phyloP scores from a whole-genome alignment of 2,888 invertebrate species.

The Meandrusa payeni region DNA sequence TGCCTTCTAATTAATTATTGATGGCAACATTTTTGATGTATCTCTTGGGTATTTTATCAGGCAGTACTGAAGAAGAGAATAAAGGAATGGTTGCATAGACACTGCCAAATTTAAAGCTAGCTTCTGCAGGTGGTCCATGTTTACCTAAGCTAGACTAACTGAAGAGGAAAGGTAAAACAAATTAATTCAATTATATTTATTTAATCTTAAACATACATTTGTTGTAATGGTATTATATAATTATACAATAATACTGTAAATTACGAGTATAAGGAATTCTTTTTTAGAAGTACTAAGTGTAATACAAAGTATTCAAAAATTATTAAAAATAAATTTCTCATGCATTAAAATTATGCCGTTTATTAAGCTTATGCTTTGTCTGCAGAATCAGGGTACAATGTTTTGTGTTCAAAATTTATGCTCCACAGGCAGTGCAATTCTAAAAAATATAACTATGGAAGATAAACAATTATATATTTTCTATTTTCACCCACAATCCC shows the following conservation, averaged over 20 bases:
- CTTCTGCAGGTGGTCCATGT: slow-evolving; percentile 82
- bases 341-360: no score
- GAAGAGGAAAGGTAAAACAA: slow-evolving; percentile 58
- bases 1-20: no score
- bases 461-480: slow-evolving; percentile 35
- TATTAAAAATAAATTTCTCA: no score
- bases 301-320: neutral
- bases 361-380: neutral
- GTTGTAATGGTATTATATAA: neutral
- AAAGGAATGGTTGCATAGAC: slow-evolving; percentile 91
- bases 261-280: no score
- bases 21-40: no score
- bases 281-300: no score
- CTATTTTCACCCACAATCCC: slow-evolving; percentile 32
- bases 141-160: slow-evolving; percentile 74
- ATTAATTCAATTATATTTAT: neutral
- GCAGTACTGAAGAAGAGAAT: slow-evolving; percentile 91
- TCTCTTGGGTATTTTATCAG: slow-evolving; percentile 55
- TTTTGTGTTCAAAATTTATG: slow-evolving; percentile 82
- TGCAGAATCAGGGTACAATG: slow-evolving; percentile 83
- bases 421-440: slow-evolving; percentile 39
- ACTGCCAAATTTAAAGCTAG: slow-evolving; percentile 82
- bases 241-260: no score
- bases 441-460: no score
- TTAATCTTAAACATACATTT: neutral